phyloP scores from a whole-genome alignment of 2,113 vertebrate species.

The Platysteira castanea region DNA sequence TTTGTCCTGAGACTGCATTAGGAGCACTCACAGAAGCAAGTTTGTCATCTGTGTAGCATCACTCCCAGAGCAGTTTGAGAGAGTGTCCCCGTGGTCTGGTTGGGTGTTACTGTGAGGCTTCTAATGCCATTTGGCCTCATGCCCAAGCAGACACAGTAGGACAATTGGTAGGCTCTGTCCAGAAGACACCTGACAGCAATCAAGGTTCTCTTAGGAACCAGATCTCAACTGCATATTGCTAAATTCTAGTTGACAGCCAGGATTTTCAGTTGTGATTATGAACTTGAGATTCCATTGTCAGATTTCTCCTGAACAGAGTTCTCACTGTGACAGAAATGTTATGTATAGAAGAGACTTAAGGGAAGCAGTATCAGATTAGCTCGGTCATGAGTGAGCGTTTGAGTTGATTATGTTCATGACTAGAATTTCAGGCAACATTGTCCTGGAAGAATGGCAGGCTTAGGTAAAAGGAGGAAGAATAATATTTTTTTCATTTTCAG shows the following conservation, averaged over 20 bases:
- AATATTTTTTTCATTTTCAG: background rate
- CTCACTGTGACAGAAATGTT: background rate
- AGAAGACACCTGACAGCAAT: background rate
- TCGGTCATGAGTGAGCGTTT: background rate
- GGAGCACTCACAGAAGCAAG: background rate
- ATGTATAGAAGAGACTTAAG: background rate
- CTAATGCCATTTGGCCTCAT: background rate
- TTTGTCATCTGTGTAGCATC: background rate
- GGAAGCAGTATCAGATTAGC: background rate
- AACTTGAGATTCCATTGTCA: background rate
- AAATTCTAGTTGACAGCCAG: background rate
- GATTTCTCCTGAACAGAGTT: background rate
- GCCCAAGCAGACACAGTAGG: background rate
- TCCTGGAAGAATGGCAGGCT: background rate
- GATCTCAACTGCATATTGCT: background rate
- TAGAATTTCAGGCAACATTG: background rate
- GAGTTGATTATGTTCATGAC: background rate
- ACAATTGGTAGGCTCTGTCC: background rate
- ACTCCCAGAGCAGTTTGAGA: background rate
- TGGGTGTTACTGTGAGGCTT: background rate
- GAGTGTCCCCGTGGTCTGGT: fast-evolving
- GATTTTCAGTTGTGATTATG: background rate
- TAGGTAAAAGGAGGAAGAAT: background rate
- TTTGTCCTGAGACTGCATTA: background rate
- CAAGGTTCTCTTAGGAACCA: background rate